Percentiles rank a stretch among this genome's conserved stretches.
Evolutionary conservation across 1,140 invertebrate species (phyloP).

Genomic region (Dendroctonus ponderosae): DNA sequence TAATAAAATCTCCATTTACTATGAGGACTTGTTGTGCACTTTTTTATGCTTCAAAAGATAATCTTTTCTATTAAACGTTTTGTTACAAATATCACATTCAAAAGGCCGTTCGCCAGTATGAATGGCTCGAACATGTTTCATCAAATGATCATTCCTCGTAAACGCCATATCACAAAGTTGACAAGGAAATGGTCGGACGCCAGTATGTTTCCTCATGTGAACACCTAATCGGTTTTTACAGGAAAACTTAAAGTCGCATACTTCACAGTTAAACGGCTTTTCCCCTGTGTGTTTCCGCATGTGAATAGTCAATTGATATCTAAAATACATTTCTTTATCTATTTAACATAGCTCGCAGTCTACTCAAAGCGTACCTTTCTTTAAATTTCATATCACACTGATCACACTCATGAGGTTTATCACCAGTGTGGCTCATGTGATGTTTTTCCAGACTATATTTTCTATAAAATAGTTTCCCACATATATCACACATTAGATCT

Average conservation of each 20-base stretch:
- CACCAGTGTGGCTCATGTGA: conserved; percentile 65
- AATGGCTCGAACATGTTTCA: conserved; percentile 31
- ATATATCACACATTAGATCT: conserved; percentile 64
- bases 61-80: conserved; percentile 25
- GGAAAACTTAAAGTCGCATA: conserved; percentile 41
- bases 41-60: conserved; percentile 32
- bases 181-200: conserved; percentile 47
- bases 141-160: conserved; percentile 40
- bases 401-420: conserved; percentile 71
- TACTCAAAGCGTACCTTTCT: conserved; percentile 52
- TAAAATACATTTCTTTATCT: conserved; percentile 3
- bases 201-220: conserved; percentile 67
- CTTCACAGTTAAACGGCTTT: conserved; percentile 37
- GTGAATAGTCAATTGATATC: conserved; percentile 32
- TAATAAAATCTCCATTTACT: too few species aligned
- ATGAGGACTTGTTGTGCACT: conserved; percentile 2
- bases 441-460: conserved; percentile 56
- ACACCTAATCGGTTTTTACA: conserved; percentile 53
- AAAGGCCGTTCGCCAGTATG: conserved; percentile 70
- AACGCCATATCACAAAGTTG: conserved; percentile 44
- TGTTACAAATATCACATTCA: conserved; percentile 56
- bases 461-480: conserved; percentile 74
- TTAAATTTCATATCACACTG: conserved; percentile 73
- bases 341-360: too few species aligned
- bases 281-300: conserved; percentile 37